Evolutionary conservation across 2,797 vertebrate species (phyloP).

Genomic region (Rhabdomys pumilio): DNA sequence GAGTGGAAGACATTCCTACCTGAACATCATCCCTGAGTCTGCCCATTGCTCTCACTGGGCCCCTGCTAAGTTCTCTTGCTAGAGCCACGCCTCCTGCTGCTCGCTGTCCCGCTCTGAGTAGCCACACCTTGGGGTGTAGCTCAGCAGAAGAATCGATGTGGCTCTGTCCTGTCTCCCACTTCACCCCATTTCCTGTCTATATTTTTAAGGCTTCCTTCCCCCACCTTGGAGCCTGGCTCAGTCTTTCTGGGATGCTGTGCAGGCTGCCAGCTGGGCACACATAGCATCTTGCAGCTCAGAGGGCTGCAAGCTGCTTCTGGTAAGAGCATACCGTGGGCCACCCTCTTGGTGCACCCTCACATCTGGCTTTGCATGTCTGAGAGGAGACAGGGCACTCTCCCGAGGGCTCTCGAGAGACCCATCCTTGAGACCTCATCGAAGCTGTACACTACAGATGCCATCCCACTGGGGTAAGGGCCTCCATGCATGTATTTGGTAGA

Average conservation of each 20-base stretch:
- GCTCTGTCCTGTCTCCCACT: background rate
- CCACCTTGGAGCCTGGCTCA: background rate
- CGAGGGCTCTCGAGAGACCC: background rate
- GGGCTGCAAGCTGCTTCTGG: background rate
- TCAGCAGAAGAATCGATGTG: background rate
- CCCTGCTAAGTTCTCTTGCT: background rate
- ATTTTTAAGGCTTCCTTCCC: background rate
- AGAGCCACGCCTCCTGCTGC: background rate
- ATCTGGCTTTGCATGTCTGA: too few species aligned
- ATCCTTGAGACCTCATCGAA: background rate
- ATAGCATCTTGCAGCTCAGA: background rate
- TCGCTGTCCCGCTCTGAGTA: too few species aligned
- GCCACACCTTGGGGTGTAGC: background rate
- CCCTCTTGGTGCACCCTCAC: background rate
- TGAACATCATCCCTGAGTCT: accelerated
- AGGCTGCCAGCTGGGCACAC: background rate
- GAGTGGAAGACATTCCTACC: slow-evolving; percentile 83
- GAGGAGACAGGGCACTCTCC: background rate
- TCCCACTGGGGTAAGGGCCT: background rate
- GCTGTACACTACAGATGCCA: background rate
- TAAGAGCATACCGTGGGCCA: background rate
- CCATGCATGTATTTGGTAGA: background rate
- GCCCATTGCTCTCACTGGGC: background rate
- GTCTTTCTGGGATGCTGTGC: background rate
- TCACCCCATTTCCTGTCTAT: background rate